Base-by-base conservation (phyloP, 2,113 vertebrate genomes). In the Epinephelus moara region DNA sequence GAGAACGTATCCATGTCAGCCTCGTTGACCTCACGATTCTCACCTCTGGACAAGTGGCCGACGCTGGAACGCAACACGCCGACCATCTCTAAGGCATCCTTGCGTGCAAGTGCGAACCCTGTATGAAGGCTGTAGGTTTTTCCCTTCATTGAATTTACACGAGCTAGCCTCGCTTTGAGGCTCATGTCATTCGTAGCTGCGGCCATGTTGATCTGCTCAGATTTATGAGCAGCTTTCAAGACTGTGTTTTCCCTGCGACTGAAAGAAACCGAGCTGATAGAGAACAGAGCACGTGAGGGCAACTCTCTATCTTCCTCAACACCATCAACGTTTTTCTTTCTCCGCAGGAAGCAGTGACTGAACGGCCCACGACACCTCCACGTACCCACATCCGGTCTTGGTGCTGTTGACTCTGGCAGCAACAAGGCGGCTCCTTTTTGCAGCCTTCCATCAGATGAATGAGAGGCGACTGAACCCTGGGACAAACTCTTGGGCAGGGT, bases 31-130 rank as follows among this genome's bases (percentile, higher is more conserved):
- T 95, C 93, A 25, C 68, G 87, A 74, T 91, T 86, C 3, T 68
- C 70, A 6, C 75, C 47, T 75, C 42, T 61, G 68, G 84, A 70
- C 18, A 6, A n/a, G 88, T 90, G 94, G 72, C 94, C 94, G 76
- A 95, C 89, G 78, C 96, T 96, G 85, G 94, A 96, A 79, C 95
- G 95, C 93, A 99, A 94, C 89, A 98, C 95, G 80, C 94, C 92
- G 70, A 96, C 96, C 91, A 98, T 96, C 89, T 98, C 98, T 93
- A 96, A 96, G 94, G 97, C 97, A 96, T 98, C 97, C 89, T 96
- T 97, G 86, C 96, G 96, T 92, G 97, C 97, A 82, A 96, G 95
- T 63, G 96, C 95, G 80, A 98, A 99, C 88, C 97, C 97, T 78
- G 95, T 95, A 30, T 97, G 97, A 95, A 97, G 96, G 91, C 94